These are phyloP conservation scores for Saccopteryx bilineata DNA, from an alignment of 2,113 vertebrate genomes.

Conservation along the genomic window DNA sequence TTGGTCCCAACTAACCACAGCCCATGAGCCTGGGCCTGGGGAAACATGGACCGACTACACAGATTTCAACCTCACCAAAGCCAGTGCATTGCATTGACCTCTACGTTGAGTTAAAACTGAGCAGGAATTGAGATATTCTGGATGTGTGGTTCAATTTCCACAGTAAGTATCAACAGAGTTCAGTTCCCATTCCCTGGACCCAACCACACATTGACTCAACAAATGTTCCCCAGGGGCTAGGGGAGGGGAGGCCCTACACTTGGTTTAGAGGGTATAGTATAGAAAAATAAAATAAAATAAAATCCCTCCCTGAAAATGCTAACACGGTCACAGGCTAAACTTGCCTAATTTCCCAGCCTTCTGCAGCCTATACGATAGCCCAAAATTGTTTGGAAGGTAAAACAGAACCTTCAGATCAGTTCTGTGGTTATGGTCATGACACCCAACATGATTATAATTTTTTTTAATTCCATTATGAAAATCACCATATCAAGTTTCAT, in stretches of 20 bases:
- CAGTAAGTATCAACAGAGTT: not conserved
- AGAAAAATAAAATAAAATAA: not conserved
- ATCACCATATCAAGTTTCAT: not conserved
- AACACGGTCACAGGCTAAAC: not conserved
- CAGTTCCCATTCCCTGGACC: not conserved
- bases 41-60: not conserved
- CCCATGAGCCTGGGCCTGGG: not conserved
- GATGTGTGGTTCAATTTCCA: not conserved
- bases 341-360: not conserved
- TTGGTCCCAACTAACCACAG: not conserved
- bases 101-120: not conserved
- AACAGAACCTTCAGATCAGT: not conserved
- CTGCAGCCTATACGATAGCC: not conserved
- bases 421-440: not conserved
- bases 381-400: slow-evolving; percentile 2
- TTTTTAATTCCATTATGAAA: not conserved
- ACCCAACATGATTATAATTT: not conserved
- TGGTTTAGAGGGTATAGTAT: not conserved
- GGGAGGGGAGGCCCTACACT: not conserved
- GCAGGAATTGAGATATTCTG: not conserved
- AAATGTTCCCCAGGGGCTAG: not conserved
- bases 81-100: not conserved
- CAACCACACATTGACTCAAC: not conserved
- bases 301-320: not conserved
- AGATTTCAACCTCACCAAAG: not conserved